Percentiles rank a stretch among this genome's conserved stretches.
Conservation (phyloP, 1,140 invertebrate species). For the Aphaenogaster rudis region DNA sequence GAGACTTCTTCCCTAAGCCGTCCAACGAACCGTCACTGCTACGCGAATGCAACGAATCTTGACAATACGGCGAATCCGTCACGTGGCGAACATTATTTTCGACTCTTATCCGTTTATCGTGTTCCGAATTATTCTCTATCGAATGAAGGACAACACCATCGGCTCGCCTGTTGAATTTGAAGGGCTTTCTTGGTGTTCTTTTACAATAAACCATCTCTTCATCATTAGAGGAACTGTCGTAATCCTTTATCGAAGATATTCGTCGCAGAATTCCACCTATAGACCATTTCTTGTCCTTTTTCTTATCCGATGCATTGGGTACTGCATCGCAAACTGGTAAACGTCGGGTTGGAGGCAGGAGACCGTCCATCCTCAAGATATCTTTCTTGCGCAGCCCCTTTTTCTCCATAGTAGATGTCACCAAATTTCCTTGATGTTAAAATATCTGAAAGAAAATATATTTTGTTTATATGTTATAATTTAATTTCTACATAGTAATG, state of each 20-base stretch:
- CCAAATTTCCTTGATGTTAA: neutral
- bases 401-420: constrained; percentile 64
- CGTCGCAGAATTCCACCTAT: constrained; percentile 70
- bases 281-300: constrained; percentile 74
- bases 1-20: constrained; percentile 86
- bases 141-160: constrained; percentile 60
- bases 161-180: constrained; percentile 22
- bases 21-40: constrained; percentile 87
- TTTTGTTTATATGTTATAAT: neutral
- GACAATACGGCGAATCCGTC: constrained; percentile 16
- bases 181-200: constrained; percentile 33
- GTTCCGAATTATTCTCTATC: constrained; percentile 43
- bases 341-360: constrained; percentile 70
- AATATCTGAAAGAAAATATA: constrained; percentile 51
- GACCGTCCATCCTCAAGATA: constrained; percentile 72
- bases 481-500: neutral
- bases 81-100: constrained; percentile 27
- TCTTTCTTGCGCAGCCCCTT: constrained; percentile 67
- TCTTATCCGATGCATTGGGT: constrained; percentile 57
- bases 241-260: constrained; percentile 71
- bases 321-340: constrained; percentile 66
- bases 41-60: constrained; percentile 71
- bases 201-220: constrained; percentile 75
- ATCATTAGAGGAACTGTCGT: constrained; percentile 71
- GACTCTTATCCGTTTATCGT: neutral